Conservation (phyloP, 2,888 invertebrate genomes). For the Phragmatobia fuliginosa region DNA sequence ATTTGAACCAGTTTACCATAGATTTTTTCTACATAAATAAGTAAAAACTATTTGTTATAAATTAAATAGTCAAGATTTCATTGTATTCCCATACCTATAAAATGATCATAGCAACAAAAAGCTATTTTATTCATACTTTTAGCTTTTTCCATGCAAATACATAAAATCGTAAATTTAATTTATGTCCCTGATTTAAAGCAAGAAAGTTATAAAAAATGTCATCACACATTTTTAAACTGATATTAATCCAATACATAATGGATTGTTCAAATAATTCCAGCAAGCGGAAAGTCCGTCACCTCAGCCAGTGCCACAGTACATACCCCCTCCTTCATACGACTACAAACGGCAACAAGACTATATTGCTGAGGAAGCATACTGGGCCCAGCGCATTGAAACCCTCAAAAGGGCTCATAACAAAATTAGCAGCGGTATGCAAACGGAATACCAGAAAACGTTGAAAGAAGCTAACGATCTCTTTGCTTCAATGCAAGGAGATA, state of each 20-base stretch:
- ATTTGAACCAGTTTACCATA: not conserved
- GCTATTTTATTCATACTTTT: not conserved
- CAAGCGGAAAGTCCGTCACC: constrained; percentile 65
- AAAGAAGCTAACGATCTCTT: constrained; percentile 80
- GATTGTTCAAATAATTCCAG: constrained; percentile 56
- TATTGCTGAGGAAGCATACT: constrained; percentile 80
- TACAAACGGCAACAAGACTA: constrained; percentile 66
- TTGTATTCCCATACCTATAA: not conserved
- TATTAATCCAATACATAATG: not conserved
- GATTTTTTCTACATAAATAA: not conserved
- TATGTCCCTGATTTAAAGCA: not conserved
- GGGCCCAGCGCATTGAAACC: constrained; percentile 78
- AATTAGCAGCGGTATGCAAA: constrained; percentile 75
- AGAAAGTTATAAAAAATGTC: not conserved
- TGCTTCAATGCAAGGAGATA: constrained; percentile 69
- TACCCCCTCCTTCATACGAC: constrained; percentile 68
- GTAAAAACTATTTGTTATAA: not conserved
- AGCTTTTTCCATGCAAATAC: not conserved
- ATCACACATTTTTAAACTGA: not conserved
- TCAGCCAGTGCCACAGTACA: constrained; percentile 59
- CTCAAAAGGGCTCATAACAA: constrained; percentile 78
- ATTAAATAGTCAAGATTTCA: not conserved
- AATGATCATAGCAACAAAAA: not conserved
- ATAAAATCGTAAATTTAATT: not conserved
- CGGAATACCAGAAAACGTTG: constrained; percentile 79